Evolutionary conservation across 1,140 invertebrate species (phyloP).

Genomic region (Apocrypta bakeri): DNA sequence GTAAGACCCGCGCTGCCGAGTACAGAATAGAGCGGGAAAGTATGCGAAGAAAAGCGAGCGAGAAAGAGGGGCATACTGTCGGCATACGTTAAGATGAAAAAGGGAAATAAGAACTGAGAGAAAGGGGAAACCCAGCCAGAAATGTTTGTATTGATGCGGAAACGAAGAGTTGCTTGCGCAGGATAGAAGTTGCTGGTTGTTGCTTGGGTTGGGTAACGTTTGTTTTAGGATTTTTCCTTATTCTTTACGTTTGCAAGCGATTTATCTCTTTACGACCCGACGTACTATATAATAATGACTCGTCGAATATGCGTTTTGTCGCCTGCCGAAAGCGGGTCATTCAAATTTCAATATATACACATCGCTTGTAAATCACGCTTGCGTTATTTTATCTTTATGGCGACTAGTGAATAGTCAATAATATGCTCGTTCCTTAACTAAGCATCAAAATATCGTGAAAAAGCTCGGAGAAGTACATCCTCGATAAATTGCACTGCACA

Average conservation of each 20-base stretch:
- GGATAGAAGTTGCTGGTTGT: background rate
- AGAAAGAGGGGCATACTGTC: background rate
- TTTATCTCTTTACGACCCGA: background rate
- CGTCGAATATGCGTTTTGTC: too few relatives aligned
- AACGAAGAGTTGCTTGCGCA: background rate
- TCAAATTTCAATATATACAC: too few relatives aligned
- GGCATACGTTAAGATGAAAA: background rate
- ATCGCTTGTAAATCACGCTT: too few relatives aligned
- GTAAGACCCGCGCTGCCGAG: background rate
- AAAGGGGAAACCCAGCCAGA: background rate
- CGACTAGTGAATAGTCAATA: too few relatives aligned
- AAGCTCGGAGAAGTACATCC: too few relatives aligned
- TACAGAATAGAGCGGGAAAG: background rate
- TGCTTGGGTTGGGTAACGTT: background rate
- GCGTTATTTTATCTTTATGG: too few relatives aligned
- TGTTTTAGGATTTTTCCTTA: background rate
- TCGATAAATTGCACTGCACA: too few relatives aligned
- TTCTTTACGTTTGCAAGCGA: background rate
- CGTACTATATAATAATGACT: too few relatives aligned
- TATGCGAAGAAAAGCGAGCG: background rate
- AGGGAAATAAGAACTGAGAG: background rate
- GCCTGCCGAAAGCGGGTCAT: too few relatives aligned
- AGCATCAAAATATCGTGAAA: too few relatives aligned
- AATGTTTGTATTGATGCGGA: background rate
- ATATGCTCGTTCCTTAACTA: too few relatives aligned